Evolutionary conservation across 2,113 vertebrate species (phyloP).

Genomic region (Phoenicopterus ruber): DNA sequence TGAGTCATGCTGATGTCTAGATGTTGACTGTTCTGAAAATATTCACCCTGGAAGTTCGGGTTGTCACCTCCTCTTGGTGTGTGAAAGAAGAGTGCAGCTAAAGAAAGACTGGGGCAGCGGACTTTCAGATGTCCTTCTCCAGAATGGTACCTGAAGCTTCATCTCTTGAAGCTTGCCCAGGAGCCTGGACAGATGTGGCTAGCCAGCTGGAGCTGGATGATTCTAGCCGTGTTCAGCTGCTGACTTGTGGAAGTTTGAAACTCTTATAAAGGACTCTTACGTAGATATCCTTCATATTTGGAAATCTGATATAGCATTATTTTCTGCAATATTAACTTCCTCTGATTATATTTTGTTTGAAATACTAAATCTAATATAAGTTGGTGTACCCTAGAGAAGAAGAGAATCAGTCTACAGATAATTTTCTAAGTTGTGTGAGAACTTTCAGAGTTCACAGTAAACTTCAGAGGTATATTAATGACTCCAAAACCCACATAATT

Average conservation of each 20-base stretch:
- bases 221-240: not conserved
- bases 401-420: not conserved
- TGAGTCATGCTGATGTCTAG: not conserved
- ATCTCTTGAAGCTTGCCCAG: not conserved
- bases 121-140: not conserved
- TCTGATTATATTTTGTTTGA: not conserved
- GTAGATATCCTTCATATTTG: not conserved
- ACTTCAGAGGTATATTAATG: not conserved
- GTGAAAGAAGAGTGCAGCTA: not conserved
- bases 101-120: not conserved
- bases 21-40: not conserved
- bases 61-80: not conserved
- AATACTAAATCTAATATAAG: not conserved
- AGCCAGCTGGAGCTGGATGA: not conserved
- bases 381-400: not conserved
- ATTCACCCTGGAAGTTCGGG: not conserved
- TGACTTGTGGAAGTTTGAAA: not conserved
- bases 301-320: not conserved
- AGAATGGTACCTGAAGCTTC: not conserved
- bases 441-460: not conserved
- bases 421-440: not conserved
- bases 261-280: not conserved
- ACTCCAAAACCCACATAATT: not conserved
- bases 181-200: no score
- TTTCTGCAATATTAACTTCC: not conserved